Base-by-base conservation (phyloP, 2,888 invertebrate species). In the Synanthedon andrenaeformis region DNA sequence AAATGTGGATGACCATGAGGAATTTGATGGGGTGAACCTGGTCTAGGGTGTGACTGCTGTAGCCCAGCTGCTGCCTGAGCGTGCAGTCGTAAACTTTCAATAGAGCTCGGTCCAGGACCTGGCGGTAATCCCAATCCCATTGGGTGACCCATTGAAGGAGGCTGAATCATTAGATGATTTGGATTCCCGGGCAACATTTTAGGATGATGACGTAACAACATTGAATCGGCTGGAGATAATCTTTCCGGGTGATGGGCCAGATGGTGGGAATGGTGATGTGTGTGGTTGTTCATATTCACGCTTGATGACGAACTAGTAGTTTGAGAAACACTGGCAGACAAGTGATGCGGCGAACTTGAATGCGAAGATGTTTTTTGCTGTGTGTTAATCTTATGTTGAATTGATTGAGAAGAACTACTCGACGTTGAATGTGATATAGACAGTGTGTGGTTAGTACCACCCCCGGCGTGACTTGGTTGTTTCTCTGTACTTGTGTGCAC, bases 71-170 rank as follows among this genome's bases (percentile, higher is more conserved):
- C 91, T 56, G 93, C 93, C 65, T 92, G 93, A 10, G 94, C 94
- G 71, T 94, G 94, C 50, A 93, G 90, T 59, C 94, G 82, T 56
- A 94, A 76, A 52, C 92, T 93, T 65, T 94, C 94, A 67, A 94
- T 81, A 0, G 92, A 91, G 66, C 90, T 91, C 35, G 89, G 89
- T 1, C 90, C 89, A 48, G 90, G 89, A 3, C 89, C 87, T 1
- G 90, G 89, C 4, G 89, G 89, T 51, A 87, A 65, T 51, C 90
- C 89, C 57, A 90, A 70, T 5, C 84, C 80, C 78, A 88, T 82
- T 55, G 91, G 90, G 70, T 90, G 90, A 3, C 91, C 90, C 89
- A 91, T 89, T 52, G 90, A 89, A 4, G 91, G 91, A 2, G 91
- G 91, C 63, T 91, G 91, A 56, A 91, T 90, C 91, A 91, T 91